Evolutionary conservation across 2,113 vertebrate genomes (phyloP).

Genomic region (Euleptes europaea): DNA sequence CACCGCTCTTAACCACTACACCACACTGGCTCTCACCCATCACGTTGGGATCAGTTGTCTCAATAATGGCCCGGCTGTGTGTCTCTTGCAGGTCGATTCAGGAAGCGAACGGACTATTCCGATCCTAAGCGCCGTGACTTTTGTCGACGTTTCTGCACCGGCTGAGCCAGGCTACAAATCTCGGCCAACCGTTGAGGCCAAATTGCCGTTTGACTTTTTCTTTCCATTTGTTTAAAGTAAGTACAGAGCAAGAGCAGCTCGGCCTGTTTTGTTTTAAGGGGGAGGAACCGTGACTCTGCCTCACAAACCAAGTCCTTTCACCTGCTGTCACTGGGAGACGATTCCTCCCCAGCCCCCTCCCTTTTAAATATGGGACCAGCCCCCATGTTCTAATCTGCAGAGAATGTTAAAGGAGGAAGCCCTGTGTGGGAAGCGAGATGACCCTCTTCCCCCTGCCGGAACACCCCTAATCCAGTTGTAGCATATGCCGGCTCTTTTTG

Average conservation of each 20-base stretch:
- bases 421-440: neutral
- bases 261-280: neutral
- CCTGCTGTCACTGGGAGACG: neutral
- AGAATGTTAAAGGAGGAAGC: neutral
- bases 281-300: neutral
- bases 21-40: too few relatives aligned
- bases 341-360: neutral
- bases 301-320: neutral
- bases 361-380: neutral
- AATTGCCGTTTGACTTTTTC: slow-evolving; percentile 91
- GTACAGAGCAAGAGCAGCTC: neutral
- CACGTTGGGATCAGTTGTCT: accelerated
- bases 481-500: neutral
- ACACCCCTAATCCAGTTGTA: neutral
- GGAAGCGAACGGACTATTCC: slow-evolving; percentile 65
- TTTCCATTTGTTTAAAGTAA: slow-evolving; percentile 87
- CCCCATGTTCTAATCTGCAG: neutral
- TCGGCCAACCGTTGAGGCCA: slow-evolving; percentile 83
- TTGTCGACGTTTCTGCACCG: slow-evolving; percentile 82
- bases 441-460: neutral
- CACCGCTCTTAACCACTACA: too few relatives aligned
- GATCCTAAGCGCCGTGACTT: slow-evolving; percentile 80
- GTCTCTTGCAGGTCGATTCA: slow-evolving; percentile 60
- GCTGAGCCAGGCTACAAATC: slow-evolving; percentile 85
- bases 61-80: neutral